Base-by-base conservation (phyloP, 2,888 invertebrate species). In the Aleiodes leptofemur region DNA sequence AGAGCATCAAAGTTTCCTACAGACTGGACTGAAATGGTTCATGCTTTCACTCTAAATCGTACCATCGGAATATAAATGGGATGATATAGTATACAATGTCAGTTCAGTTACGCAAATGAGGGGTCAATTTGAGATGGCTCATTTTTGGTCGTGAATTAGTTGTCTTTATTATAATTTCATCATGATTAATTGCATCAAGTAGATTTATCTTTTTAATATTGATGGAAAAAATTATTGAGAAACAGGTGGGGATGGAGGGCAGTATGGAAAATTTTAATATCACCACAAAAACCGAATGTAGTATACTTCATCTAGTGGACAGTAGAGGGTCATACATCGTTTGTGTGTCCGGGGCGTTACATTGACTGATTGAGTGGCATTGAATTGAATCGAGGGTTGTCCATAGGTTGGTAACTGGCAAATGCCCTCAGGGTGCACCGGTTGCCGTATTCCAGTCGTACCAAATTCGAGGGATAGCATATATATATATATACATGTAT, bases 301-400 rank as follows among this genome's bases (percentile, higher is more conserved):
- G 43, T 74, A 75, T 73, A 83, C 82, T 80, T 79, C 80, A 81
- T 82, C 79, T 81, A 79, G 80, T 82, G 64, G 64, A 64, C 64
- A 64, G 64, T 68, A 31, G 51, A 51, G 68, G 68, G 68, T 68
- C 51, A 68, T 68, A 68, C 68, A 51, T 64, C 64, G 64, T 64
- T 64, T 29, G 83, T 84, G 83, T 85, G 61, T 74, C 64, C 70
- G 43, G 83, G 83, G 86, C 83, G 87, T 88, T 88, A 88, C 87
- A 87, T 87, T 86, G 88, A 87, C 88, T 87, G 88, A 88, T 88
- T 87, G 88, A 88, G 88, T 87, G 87, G 87, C 86, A 86, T 87
- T 88, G 87, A 87, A 88, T 87, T 86, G 86, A 87, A 87, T 87
- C 82, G 86, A 86, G 86, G 84, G 84, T 85, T 68, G 70, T 75